Base-by-base conservation (phyloP, 53 echinoderm and acorn worm genomes). In the Arbacia lixula region DNA sequence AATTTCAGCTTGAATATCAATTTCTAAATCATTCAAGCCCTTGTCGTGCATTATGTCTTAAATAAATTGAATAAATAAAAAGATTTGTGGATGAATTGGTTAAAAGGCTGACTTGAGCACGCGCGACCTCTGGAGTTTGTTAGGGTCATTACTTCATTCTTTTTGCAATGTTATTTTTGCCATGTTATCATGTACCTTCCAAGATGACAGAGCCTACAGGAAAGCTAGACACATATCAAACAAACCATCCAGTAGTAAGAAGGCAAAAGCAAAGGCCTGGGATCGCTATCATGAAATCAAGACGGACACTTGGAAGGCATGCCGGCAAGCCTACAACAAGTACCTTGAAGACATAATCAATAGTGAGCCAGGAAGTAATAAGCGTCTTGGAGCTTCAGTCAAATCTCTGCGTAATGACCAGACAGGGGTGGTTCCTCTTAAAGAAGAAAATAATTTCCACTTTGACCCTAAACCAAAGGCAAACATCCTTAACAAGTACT, bases 381-480 rank as follows among this genome's bases (percentile, higher is more conserved):
- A 60, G 29, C 30, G 66, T 32, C 41, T 84, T 2, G 84, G 84
- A 5, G 68, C 84, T 38, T 11, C 69, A 1, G 22, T 84, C 54
- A 84, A 84, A 54, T 11, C 71, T 26, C 53, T 36, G 42, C 41
- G 88, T 49, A 46, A 62, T 61, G 88, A 88, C 41, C 58, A 77
- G 21, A 66, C 55, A 26, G 87, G 78, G 12, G 87, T 87, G 3
- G 34, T 68, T 2, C 78, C 78, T 19, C 29, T 87, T 27, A 87
- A 87, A 36, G 80, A 87, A 25, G 87, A 71, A 50, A 49, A 60
- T 9, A 38, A 81, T 12, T 74, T 80, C 2, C 66, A 87, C 69
- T 52, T 33, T 31, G 53, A 53, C 33, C 76, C 76, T 1, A 75
- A 17, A 53, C 52, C 6, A 6, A 75, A 55, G 76, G 33, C 76